phyloP scores from a whole-genome alignment of 2,888 invertebrate genomes.

The Diaperis boleti region DNA sequence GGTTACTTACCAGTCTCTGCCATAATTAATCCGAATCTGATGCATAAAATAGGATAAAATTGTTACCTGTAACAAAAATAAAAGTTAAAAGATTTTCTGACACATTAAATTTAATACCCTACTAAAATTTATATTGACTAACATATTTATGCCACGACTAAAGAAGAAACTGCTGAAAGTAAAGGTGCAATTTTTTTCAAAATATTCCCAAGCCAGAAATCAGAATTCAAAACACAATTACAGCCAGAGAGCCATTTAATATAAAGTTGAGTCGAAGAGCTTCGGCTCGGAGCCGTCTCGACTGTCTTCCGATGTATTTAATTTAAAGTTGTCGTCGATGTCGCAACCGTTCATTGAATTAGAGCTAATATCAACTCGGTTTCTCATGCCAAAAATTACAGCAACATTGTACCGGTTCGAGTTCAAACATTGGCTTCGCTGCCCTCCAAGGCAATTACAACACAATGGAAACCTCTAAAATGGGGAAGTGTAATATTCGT shows the following conservation, averaged over 20 bases:
- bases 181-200: constrained; percentile 7
- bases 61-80: too few species aligned
- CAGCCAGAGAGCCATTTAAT: constrained; percentile 9
- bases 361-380: background rate
- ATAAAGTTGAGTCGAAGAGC: constrained; percentile 12
- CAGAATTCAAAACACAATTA: constrained; percentile 1
- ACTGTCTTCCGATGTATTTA: constrained; percentile 16
- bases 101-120: too few species aligned
- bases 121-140: too few species aligned
- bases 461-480: too few species aligned
- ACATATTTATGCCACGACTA: background rate
- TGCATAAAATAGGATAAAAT: too few species aligned
- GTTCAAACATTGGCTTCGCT: too few species aligned
- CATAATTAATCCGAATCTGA: too few species aligned
- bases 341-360: constrained; percentile 10
- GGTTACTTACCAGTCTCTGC: too few species aligned
- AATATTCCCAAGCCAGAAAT: background rate
- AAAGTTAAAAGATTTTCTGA: too few species aligned
- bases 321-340: constrained; percentile 25
- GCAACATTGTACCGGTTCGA: background rate
- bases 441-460: too few species aligned
- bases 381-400: constrained; percentile 12
- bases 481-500: too few species aligned
- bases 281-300: background rate
- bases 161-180: background rate